phyloP scores from a whole-genome alignment of 2,888 invertebrate species.

The Endomychus coccineus region DNA sequence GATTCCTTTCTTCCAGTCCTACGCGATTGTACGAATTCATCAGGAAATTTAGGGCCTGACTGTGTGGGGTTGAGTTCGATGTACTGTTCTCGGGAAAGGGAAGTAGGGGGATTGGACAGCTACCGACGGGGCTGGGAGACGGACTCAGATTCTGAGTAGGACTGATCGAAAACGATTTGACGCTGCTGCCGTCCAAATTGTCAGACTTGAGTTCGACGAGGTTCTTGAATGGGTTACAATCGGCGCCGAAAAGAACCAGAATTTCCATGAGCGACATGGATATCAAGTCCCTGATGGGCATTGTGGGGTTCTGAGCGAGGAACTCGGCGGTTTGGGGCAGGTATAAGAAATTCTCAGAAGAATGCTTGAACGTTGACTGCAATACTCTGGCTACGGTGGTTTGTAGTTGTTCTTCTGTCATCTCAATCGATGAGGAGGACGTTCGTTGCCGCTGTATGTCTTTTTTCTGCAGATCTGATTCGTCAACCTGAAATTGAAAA shows the following conservation, averaged over 20 bases:
- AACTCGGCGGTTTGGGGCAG: constrained; percentile 44
- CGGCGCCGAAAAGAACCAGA: constrained; percentile 44
- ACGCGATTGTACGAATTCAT: constrained; percentile 64
- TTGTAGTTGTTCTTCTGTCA: constrained; percentile 58
- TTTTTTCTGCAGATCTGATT: constrained; percentile 47
- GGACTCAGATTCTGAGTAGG: constrained; percentile 34
- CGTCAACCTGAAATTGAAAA: constrained; percentile 47
- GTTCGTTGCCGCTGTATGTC: constrained; percentile 41
- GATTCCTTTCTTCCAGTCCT: constrained; percentile 63
- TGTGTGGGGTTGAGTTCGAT: constrained; percentile 25
- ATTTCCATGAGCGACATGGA: constrained; percentile 63
- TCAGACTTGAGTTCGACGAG: constrained; percentile 34
- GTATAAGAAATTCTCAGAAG: constrained; percentile 43
- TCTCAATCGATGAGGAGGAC: constrained; percentile 47
- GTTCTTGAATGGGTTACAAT: constrained; percentile 38
- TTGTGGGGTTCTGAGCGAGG: constrained; percentile 46
- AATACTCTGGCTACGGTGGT: constrained; percentile 61
- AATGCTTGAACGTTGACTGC: constrained; percentile 59
- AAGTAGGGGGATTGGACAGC: constrained; percentile 34
- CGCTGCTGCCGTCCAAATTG: constrained; percentile 40
- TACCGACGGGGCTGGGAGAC: constrained; percentile 36
- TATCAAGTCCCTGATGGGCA: constrained; percentile 50
- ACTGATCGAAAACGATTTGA: constrained; percentile 34
- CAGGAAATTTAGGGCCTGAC: constrained; percentile 44
- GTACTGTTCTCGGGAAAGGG: constrained; percentile 25